These are phyloP conservation scores for Myiotriccus ornatus DNA, from an alignment of 2,797 vertebrate species.

Conservation along the genomic window DNA sequence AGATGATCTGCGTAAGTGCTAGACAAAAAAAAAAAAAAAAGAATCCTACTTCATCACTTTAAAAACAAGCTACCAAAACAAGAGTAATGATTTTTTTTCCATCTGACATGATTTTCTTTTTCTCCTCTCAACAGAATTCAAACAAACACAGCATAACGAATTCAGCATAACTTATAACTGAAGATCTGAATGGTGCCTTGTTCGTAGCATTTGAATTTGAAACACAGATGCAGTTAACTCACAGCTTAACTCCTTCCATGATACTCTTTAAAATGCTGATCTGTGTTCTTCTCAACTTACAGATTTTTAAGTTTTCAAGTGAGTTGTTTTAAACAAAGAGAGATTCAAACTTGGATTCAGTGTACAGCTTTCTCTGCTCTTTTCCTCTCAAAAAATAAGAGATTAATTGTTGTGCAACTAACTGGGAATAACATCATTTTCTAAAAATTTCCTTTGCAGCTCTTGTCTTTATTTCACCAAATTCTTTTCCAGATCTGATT, in stretches of 20 bases:
- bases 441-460: slow-evolving; percentile 47
- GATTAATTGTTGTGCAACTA: slow-evolving; percentile 45
- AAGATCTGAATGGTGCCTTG: slow-evolving; percentile 70
- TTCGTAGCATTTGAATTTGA: slow-evolving; percentile 49
- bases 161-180: slow-evolving; percentile 49
- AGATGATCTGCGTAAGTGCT: slow-evolving; percentile 50
- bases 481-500: slow-evolving; percentile 42
- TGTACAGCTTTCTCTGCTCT: not conserved
- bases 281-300: not conserved
- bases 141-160: not conserved
- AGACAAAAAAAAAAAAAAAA: not conserved
- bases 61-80: slow-evolving; percentile 43
- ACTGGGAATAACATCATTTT: slow-evolving; percentile 61
- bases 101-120: slow-evolving; percentile 43
- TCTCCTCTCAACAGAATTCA: slow-evolving; percentile 31
- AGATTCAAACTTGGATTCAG: not conserved
- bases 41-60: slow-evolving; percentile 35
- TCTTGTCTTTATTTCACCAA: slow-evolving; percentile 36
- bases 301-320: slow-evolving; percentile 3
- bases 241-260: slow-evolving; percentile 46
- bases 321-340: slow-evolving; percentile 10
- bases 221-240: slow-evolving; percentile 60
- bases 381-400: slow-evolving; percentile 3
- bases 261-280: slow-evolving; percentile 16
- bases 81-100: not conserved